These are phyloP conservation scores for Drosophila algonquin DNA, from an alignment of 2,888 invertebrate genomes.

Conservation along the genomic window DNA sequence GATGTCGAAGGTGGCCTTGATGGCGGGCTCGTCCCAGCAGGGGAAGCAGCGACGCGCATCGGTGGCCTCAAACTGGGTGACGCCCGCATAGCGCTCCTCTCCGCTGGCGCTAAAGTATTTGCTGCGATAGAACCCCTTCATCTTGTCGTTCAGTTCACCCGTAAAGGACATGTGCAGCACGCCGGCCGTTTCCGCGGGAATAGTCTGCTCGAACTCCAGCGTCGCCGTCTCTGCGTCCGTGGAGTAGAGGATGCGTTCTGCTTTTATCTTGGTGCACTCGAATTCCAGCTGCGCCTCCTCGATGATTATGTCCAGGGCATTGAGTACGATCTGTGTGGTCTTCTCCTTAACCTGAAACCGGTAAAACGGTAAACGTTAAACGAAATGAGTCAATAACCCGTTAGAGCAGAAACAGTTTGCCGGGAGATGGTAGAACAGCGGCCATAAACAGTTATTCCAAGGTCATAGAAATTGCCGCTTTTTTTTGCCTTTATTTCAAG, in stretches of 20 bases:
- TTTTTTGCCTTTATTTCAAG: constrained; percentile 33
- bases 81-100: constrained; percentile 92
- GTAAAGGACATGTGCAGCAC: constrained; percentile 89
- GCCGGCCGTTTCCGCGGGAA: constrained; percentile 86
- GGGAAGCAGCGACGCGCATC: constrained; percentile 97
- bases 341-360: constrained; percentile 87
- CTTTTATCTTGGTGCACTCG: constrained; percentile 83
- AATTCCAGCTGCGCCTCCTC: constrained; percentile 86
- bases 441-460: constrained; percentile 65
- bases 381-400: constrained; percentile 23
- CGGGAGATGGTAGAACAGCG: constrained; percentile 7
- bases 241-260: constrained; percentile 76
- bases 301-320: constrained; percentile 91
- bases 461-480: constrained; percentile 58
- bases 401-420: constrained; percentile 22
- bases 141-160: constrained; percentile 95
- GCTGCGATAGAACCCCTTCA: constrained; percentile 97
- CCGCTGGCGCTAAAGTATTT: constrained; percentile 91
- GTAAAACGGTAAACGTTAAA: constrained; percentile 1
- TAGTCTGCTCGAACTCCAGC: constrained; percentile 86
- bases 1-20: constrained; percentile 97
- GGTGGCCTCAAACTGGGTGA: constrained; percentile 96
- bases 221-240: constrained; percentile 89
- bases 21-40: constrained; percentile 98
- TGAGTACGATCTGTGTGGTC: constrained; percentile 89